phyloP scores from a whole-genome alignment of 1,140 invertebrate species.

The Neelides sp. region DNA sequence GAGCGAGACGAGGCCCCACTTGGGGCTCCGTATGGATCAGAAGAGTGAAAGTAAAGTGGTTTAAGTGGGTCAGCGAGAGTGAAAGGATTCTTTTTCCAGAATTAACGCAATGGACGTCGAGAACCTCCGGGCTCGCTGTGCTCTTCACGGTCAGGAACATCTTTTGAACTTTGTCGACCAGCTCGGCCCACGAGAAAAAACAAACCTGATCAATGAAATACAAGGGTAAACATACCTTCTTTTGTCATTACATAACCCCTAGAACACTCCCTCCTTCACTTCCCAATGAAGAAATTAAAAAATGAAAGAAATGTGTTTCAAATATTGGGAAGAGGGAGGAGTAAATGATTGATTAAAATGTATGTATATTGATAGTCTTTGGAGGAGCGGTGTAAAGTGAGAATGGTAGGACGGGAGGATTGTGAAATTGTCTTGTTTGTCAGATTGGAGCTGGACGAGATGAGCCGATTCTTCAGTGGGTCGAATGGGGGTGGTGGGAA shows the following conservation, averaged over 20 bases:
- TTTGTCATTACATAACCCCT: conserved; percentile 7
- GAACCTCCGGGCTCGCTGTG: conserved; percentile 34
- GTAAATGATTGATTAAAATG: not conserved
- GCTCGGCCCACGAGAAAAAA: conserved; percentile 50
- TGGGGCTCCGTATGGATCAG: no score
- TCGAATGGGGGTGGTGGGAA: conserved; percentile 39
- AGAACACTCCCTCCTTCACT: no score
- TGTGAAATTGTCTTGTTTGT: conserved; percentile 24
- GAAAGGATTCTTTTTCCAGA: no score
- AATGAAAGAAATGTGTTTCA: no score
- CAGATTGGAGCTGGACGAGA: conserved; percentile 52
- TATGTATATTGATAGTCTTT: no score
- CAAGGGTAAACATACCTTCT: conserved; percentile 22
- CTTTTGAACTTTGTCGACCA: conserved; percentile 70
- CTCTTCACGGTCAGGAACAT: conserved; percentile 57
- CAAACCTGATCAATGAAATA: conserved; percentile 31
- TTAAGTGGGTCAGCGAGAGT: no score
- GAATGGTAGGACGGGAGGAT: no score
- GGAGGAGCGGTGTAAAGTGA: no score
- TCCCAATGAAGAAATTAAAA: no score
- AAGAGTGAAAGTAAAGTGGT: no score
- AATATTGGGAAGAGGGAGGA: no score
- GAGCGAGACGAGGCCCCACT: no score
- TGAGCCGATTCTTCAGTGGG: conserved; percentile 49
- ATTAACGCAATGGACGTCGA: conserved; percentile 35